These are phyloP conservation scores for Gulo gulo DNA, from an alignment of 2,113 vertebrate genomes.

Conservation along the genomic window DNA sequence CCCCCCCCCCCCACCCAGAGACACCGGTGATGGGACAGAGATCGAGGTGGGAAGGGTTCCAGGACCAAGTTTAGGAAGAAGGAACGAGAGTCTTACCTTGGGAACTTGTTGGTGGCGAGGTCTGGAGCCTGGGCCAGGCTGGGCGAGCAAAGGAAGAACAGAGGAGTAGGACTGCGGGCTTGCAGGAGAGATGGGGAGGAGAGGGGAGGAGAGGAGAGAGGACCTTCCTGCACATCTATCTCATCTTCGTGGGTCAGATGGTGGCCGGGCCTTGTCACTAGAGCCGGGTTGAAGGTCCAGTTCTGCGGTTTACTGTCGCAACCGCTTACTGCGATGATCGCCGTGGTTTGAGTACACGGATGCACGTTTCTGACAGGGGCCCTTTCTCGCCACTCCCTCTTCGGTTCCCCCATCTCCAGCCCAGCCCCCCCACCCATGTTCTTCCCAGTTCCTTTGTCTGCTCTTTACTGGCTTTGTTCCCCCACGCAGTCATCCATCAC, in stretches of 20 bases:
- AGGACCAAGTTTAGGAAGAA: neutral
- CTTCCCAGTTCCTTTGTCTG: neutral
- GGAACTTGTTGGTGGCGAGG: neutral
- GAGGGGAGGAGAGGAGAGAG: neutral
- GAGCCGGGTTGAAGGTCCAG: neutral
- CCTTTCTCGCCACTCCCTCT: neutral
- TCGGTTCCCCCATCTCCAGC: fast-evolving
- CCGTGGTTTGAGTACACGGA: neutral
- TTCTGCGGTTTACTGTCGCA: neutral
- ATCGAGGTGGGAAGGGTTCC: neutral
- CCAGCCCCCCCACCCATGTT: too few species aligned
- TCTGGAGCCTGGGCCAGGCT: fast-evolving
- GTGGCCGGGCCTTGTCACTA: neutral
- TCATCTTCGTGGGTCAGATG: neutral
- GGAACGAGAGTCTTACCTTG: neutral
- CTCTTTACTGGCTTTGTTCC: neutral
- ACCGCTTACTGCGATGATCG: too few species aligned
- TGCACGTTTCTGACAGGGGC: neutral
- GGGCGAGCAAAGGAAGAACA: neutral
- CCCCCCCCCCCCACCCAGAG: neutral
- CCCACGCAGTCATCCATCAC: neutral
- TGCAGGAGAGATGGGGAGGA: neutral
- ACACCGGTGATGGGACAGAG: neutral
- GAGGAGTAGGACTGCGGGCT: neutral
- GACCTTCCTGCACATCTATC: neutral